A percentile compares a stretch with the other conserved stretches of the same genome.
Evolutionary conservation across 2,888 invertebrate species (phyloP).

Genomic region (Caenorhabditis japonica): DNA sequence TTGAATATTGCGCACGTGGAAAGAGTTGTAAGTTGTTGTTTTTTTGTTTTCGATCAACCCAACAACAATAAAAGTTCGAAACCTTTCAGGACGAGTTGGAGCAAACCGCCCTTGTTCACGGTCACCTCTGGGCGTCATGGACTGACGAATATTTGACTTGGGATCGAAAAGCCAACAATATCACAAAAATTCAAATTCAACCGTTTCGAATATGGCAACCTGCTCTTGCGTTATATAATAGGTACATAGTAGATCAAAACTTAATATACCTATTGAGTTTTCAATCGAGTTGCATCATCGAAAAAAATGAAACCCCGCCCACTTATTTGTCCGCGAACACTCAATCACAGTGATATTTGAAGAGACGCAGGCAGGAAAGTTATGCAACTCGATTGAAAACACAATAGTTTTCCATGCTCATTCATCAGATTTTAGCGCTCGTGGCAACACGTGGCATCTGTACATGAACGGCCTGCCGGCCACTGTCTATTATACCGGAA

Average conservation of each 20-base stretch:
- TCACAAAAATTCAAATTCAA: slow-evolving; percentile 62
- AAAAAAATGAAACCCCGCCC: no score
- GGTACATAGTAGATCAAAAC: no score
- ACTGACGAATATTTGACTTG: slow-evolving; percentile 74
- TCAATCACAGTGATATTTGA: no score
- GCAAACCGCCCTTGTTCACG: slow-evolving; percentile 75
- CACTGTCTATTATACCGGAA: slow-evolving; percentile 62
- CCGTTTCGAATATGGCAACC: slow-evolving; percentile 75
- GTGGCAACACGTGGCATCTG: slow-evolving; percentile 73
- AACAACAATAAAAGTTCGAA: neutral
- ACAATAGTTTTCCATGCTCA: no score
- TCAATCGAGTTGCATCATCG: no score
- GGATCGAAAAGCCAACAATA: slow-evolving; percentile 63
- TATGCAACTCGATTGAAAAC: slow-evolving; percentile 7
- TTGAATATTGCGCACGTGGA: slow-evolving; percentile 74
- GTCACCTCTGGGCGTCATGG: slow-evolving; percentile 73
- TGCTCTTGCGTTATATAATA: slow-evolving; percentile 74
- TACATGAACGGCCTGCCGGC: slow-evolving; percentile 74
- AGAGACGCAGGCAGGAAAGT: no score
- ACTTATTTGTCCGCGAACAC: no score
- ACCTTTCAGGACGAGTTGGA: slow-evolving; percentile 71
- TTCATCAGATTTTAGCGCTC: slow-evolving; percentile 66
- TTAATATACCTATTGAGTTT: no score
- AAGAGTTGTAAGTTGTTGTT: slow-evolving; percentile 70
- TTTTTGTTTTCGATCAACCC: slow-evolving; percentile 2